Percentiles rank a stretch among this genome's conserved stretches.
phyloP scores from a whole-genome alignment of 2,888 invertebrate genomes.

The Heteromyza rotundicornis region DNA sequence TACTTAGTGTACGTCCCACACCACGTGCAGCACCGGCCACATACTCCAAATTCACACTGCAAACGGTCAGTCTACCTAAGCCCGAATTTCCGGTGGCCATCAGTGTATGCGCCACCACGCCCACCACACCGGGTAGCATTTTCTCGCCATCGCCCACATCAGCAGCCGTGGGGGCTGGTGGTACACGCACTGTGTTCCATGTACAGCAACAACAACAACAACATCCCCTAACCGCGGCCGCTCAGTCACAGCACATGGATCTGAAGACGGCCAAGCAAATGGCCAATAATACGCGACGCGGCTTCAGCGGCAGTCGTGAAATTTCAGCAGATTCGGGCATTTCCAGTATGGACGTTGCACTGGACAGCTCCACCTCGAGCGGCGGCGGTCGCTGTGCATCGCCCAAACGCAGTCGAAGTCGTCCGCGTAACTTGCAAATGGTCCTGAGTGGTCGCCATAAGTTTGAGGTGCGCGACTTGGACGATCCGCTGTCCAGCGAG shows the following conservation, averaged over 20 bases:
- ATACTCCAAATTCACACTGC: slow-evolving; percentile 69
- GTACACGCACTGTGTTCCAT: not conserved
- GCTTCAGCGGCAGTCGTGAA: slow-evolving; percentile 61
- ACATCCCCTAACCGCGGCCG: not conserved
- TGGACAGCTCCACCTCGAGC: slow-evolving; percentile 44
- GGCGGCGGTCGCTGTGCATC: slow-evolving; percentile 43
- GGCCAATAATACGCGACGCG: slow-evolving; percentile 72
- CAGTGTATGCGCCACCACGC: slow-evolving; percentile 53
- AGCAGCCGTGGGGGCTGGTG: slow-evolving; percentile 9
- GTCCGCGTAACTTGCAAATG: slow-evolving; percentile 76
- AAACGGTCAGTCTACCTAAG: slow-evolving; percentile 75
- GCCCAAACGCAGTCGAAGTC: slow-evolving; percentile 61
- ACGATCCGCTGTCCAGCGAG: slow-evolving; percentile 63
- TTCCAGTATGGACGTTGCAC: slow-evolving; percentile 58
- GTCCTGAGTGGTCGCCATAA: slow-evolving; percentile 75
- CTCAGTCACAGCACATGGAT: slow-evolving; percentile 65
- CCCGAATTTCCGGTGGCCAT: slow-evolving; percentile 72
- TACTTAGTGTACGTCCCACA: slow-evolving; percentile 60
- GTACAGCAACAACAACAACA: no score
- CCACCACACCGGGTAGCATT: slow-evolving; percentile 47
- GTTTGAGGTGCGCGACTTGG: slow-evolving; percentile 75
- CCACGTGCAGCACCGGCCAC: slow-evolving; percentile 61
- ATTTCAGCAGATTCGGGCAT: slow-evolving; percentile 62
- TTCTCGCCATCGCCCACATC: slow-evolving; percentile 43
- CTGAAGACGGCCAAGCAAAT: slow-evolving; percentile 76